Conservation (phyloP, 2,113 vertebrate species). For the Enhydra lutris region DNA sequence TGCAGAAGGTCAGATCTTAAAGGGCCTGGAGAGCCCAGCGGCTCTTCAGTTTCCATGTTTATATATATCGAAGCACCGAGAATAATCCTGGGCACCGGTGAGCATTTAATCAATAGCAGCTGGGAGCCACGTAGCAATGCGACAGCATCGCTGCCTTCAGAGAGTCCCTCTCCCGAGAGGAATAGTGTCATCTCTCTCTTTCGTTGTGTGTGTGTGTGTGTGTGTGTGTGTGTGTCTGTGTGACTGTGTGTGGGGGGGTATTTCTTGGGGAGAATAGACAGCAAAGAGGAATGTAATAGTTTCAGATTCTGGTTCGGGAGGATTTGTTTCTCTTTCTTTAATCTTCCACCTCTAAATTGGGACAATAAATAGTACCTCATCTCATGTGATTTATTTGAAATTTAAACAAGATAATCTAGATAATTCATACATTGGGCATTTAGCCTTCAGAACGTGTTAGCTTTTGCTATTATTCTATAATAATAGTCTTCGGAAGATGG, state of each 20-base stretch:
- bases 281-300: background rate
- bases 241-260: background rate
- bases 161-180: background rate
- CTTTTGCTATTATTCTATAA: background rate
- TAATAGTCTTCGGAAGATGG: background rate
- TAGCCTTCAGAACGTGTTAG: background rate
- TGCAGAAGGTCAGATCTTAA: background rate
- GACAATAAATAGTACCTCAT: background rate
- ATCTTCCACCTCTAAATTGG: background rate
- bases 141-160: background rate
- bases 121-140: background rate
- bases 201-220: background rate
- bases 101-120: background rate
- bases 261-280: background rate
- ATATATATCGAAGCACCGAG: background rate
- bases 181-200: background rate
- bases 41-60: background rate
- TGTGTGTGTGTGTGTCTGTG: background rate
- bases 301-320: background rate
- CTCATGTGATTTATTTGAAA: background rate
- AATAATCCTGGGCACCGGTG: background rate
- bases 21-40: background rate
- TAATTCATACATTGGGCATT: background rate
- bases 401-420: background rate
- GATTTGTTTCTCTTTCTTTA: constrained; percentile 11